Conservation (phyloP, 1,140 invertebrate genomes). For the Phortica variegata region DNA sequence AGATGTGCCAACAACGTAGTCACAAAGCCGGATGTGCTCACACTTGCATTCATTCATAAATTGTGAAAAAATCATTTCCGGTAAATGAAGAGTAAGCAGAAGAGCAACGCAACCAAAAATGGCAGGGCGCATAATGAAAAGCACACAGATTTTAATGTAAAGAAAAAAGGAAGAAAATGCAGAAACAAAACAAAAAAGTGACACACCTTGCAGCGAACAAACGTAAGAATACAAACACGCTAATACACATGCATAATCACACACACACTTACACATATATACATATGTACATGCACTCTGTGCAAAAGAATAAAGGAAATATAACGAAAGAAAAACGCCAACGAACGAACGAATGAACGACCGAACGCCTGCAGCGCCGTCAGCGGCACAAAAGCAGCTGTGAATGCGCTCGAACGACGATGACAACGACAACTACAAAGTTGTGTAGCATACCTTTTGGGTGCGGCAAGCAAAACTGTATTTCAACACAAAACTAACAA, state of each 20-base stretch:
- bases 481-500: too few relatives aligned
- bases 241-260: too few relatives aligned
- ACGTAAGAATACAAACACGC: slow-evolving; percentile 7
- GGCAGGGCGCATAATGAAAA: neutral
- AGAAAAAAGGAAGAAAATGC: slow-evolving; percentile 26
- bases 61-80: slow-evolving; percentile 34
- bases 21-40: too few relatives aligned
- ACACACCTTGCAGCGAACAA: slow-evolving; percentile 35
- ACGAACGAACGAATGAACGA: slow-evolving; percentile 1
- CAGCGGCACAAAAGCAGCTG: slow-evolving; percentile 13
- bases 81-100: slow-evolving; percentile 18
- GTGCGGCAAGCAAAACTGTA: slow-evolving; percentile 46
- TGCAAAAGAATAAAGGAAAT: slow-evolving; percentile 11
- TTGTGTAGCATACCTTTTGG: slow-evolving; percentile 27
- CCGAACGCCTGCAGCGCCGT: too few relatives aligned
- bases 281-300: too few relatives aligned
- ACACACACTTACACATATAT: too few relatives aligned
- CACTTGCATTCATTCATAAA: slow-evolving; percentile 47
- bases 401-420: neutral
- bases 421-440: neutral
- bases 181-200: slow-evolving; percentile 53
- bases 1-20: too few relatives aligned
- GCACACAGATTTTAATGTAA: slow-evolving; percentile 6
- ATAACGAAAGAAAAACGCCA: slow-evolving; percentile 3
- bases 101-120: slow-evolving; percentile 4